phyloP scores from a whole-genome alignment of 2,113 vertebrate genomes.

The Rhabdornis inornatus region DNA sequence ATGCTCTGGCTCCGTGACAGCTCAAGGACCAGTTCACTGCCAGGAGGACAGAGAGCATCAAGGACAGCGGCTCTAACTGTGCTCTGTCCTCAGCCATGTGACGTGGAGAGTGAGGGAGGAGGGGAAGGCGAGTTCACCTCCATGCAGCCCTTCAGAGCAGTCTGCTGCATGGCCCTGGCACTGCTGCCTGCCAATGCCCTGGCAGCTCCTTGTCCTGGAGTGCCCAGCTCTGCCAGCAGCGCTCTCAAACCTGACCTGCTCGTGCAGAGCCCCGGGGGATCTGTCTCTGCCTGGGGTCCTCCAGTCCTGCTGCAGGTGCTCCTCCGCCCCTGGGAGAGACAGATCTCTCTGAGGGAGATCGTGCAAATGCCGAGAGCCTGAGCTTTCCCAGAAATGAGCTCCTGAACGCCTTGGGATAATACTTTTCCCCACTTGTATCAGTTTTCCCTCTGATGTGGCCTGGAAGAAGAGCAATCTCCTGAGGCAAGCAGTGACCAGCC shows the following conservation, averaged over 20 bases:
- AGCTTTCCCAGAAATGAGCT: background rate
- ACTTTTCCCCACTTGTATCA: background rate
- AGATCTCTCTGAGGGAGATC: background rate
- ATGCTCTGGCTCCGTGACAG: background rate
- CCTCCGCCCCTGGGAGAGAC: background rate
- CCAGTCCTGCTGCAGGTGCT: background rate
- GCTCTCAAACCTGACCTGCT: background rate
- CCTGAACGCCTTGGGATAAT: background rate
- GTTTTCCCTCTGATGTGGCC: background rate
- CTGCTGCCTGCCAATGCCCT: background rate
- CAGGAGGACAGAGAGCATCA: background rate
- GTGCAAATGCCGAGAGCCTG: background rate
- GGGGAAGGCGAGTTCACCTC: constrained; percentile 19
- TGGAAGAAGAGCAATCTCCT: background rate
- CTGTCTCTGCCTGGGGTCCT: background rate
- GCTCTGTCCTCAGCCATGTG: background rate
- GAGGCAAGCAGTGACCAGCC: background rate
- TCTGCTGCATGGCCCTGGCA: background rate
- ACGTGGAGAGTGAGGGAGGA: background rate
- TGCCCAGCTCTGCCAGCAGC: background rate
- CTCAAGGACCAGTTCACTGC: rapidly evolving
- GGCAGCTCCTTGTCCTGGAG: background rate
- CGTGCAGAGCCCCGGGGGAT: background rate
- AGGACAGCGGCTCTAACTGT: background rate
- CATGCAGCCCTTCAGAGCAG: background rate